Conservation (phyloP, 2,888 invertebrate genomes). For the Eugnorisma glareosa region DNA sequence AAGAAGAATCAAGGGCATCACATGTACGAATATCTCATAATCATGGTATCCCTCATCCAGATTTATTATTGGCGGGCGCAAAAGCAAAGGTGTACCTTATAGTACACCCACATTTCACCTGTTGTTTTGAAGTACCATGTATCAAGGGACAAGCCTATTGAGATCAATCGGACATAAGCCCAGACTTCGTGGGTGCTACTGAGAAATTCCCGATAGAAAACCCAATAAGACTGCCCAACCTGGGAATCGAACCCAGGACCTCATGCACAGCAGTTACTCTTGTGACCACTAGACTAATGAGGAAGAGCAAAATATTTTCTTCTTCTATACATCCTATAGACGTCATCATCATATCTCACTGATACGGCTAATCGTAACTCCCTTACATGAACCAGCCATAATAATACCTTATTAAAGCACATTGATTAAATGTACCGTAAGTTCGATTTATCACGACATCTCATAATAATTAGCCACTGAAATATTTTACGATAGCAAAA, state of each 20-base stretch:
- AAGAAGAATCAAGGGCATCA: not conserved
- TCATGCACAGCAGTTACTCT: not conserved
- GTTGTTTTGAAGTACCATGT: not conserved
- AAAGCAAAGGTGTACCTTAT: not conserved
- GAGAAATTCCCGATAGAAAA: not conserved
- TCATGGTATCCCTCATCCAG: not conserved
- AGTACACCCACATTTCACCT: not conserved
- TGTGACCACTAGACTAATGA: not conserved
- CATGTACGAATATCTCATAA: not conserved
- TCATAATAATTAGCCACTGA: constrained; percentile 30
- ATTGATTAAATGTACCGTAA: too few relatives aligned
- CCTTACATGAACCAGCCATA: not conserved
- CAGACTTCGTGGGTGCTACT: not conserved
- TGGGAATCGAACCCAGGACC: not conserved
- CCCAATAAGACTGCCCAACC: not conserved
- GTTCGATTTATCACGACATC: constrained; percentile 3
- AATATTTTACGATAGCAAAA: constrained; percentile 32
- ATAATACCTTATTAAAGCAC: too few relatives aligned
- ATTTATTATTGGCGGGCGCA: not conserved
- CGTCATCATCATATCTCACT: too few relatives aligned
- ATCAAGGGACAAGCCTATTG: not conserved
- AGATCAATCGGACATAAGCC: not conserved
- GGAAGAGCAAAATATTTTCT: not conserved
- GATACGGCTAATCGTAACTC: too few relatives aligned
- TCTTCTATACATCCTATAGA: not conserved